Base-by-base conservation (phyloP, 1,140 invertebrate genomes). In the Portunus trituberculatus region DNA sequence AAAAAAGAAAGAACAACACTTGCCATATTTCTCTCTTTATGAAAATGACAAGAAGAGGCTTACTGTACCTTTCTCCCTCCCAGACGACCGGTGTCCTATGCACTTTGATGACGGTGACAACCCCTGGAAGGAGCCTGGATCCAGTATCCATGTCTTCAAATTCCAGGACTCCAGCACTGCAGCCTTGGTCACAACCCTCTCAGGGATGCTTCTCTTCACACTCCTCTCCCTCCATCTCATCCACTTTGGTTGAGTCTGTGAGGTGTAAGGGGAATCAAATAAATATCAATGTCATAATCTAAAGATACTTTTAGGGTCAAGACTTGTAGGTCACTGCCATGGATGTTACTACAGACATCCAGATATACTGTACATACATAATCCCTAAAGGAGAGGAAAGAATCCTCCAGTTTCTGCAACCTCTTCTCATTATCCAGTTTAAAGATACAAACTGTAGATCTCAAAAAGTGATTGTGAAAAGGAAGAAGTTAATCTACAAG, bases 61-160 rank as follows among this genome's bases (percentile, higher is more conserved):
- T 12, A 59, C 52, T 39, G 52, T 59, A 59, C 52, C 12, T 59
- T 59, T 59, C 52, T 10, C 52, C 0, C 12, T 39, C 86, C 20
- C 94, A 95, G 94, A 95, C 25, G 94, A 95, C 90, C 89, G 94
- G 0, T 95, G 94, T 83, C 94, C 94, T 29, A 95, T 95, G 94
- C 89, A 95, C 48, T 95, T 95, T 48, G 94, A 96, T 59, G 96
- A 96, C 82, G 96, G 96, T 0, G 7, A 67, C 14, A 92, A 96
- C 48, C 96, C 96, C 25, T 96, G 94, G 92, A 95, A 95, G 92
- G 89, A 92, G 20, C 82, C 89, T 29, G 93, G 90, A 39, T 86
- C 87, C 29, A 83, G 87, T 39, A 32, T 96, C 6, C 89, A 94
- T 59, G 90, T 95, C 28, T 96, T 96, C 86, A 4, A 31, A 1